phyloP scores from a whole-genome alignment of 1,140 invertebrate species.

The Eriosoma lanigerum region DNA sequence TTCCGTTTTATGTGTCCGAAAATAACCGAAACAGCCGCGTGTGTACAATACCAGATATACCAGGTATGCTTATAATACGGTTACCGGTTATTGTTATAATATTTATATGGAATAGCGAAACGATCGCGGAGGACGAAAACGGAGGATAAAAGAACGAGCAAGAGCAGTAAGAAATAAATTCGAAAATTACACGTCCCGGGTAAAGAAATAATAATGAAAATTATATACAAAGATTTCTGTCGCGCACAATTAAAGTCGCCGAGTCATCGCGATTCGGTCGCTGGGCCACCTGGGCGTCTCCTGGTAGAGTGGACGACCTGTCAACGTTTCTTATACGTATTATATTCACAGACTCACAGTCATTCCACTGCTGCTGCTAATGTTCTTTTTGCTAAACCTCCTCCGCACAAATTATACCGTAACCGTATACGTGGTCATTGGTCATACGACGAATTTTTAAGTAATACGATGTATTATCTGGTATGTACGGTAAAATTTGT shows the following conservation, averaged over 20 bases:
- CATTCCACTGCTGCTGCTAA: too few relatives aligned
- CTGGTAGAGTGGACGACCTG: conserved; percentile 39
- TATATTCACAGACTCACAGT: too few relatives aligned
- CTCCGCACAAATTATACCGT: too few relatives aligned
- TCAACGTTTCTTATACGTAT: too few relatives aligned
- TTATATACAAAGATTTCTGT: conserved; percentile 26
- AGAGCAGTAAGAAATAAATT: not conserved
- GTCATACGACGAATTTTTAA: too few relatives aligned
- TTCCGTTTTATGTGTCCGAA: conserved; percentile 36
- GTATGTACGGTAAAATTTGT: too few relatives aligned
- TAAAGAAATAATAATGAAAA: not conserved
- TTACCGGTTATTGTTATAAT: too few relatives aligned
- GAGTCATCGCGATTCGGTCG: conserved; percentile 49
- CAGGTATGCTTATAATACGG: too few relatives aligned
- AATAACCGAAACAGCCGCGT: not conserved
- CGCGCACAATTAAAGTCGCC: conserved; percentile 43
- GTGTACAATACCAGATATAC: too few relatives aligned
- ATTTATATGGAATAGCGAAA: not conserved
- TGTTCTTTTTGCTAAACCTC: too few relatives aligned
- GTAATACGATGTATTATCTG: too few relatives aligned
- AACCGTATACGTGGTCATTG: too few relatives aligned
- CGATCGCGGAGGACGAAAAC: not conserved
- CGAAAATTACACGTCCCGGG: conserved; percentile 41
- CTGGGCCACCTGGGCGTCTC: conserved; percentile 43
- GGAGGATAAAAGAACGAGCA: not conserved